phyloP scores from a whole-genome alignment of 1,140 invertebrate species.

The Ruditapes philippinarum region DNA sequence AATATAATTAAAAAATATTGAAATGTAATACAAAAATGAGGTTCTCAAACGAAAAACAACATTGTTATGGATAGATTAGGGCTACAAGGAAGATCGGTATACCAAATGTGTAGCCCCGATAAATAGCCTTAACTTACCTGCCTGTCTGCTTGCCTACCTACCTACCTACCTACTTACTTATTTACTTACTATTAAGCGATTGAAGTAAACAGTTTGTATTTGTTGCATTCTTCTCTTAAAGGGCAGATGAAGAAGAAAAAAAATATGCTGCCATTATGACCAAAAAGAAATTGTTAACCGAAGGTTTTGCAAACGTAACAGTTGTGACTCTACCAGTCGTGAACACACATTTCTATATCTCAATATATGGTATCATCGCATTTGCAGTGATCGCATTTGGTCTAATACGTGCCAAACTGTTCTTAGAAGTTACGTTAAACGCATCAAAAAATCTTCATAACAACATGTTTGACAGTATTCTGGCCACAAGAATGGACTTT shows the following conservation, averaged over 20 bases:
- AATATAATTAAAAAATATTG: no score
- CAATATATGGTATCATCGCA: conserved; percentile 85
- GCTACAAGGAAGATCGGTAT: no score
- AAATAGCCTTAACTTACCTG: no score
- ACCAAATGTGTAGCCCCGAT: no score
- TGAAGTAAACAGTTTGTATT: no score
- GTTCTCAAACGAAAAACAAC: no score
- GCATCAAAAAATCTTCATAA: conserved; percentile 94
- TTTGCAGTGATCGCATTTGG: conserved; percentile 84
- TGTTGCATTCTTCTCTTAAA: no score
- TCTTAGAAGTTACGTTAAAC: conserved; percentile 91
- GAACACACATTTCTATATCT: conserved; percentile 78
- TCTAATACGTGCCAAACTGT: conserved; percentile 89
- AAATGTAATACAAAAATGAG: no score
- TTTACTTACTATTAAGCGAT: no score
- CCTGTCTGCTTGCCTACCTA: no score
- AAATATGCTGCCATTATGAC: conserved; percentile 67
- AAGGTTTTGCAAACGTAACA: conserved; percentile 73
- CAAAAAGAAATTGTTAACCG: conserved; percentile 10
- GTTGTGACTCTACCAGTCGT: conserved; percentile 77
- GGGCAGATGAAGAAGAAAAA: conserved; percentile 80
- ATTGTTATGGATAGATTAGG: no score
- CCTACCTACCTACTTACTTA: no score
- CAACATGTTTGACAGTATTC: conserved; percentile 93
- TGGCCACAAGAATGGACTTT: conserved; percentile 94